Evolutionary conservation across 2,888 invertebrate species (phyloP).

Genomic region (Hydriomena furcata): DNA sequence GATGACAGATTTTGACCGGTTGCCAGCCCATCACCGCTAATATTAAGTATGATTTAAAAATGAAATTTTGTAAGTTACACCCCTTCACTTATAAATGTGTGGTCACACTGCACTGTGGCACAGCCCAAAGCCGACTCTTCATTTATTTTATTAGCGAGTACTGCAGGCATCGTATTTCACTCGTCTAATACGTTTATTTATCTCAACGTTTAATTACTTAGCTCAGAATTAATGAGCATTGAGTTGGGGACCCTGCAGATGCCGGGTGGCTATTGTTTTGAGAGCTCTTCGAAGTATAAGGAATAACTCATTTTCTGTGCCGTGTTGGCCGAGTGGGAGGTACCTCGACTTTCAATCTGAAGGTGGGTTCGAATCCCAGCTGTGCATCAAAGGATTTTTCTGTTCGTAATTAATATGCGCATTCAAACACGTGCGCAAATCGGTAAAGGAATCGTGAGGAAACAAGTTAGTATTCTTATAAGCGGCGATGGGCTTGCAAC

Average conservation of each 20-base stretch:
- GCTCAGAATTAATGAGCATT: constrained; percentile 61
- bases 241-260: constrained; percentile 52
- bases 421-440: too few relatives aligned
- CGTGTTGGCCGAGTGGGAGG: too few relatives aligned
- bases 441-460: too few relatives aligned
- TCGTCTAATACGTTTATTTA: constrained; percentile 67
- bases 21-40: too few relatives aligned
- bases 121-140: constrained; percentile 50
- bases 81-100: not conserved
- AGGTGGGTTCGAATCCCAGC: too few relatives aligned
- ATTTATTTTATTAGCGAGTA: constrained; percentile 76
- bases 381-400: too few relatives aligned
- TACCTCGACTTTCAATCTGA: too few relatives aligned
- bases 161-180: constrained; percentile 73
- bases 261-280: constrained; percentile 39
- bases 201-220: constrained; percentile 70
- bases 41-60: not conserved
- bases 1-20: too few relatives aligned
- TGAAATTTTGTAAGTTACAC: constrained; percentile 8
- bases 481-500: too few relatives aligned
- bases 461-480: too few relatives aligned
- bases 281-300: constrained; percentile 1
- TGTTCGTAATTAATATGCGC: too few relatives aligned
- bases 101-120: constrained; percentile 23
- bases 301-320: too few relatives aligned